Base-by-base conservation (phyloP, 1,140 invertebrate genomes). In the Meloidogyne floridensis region DNA sequence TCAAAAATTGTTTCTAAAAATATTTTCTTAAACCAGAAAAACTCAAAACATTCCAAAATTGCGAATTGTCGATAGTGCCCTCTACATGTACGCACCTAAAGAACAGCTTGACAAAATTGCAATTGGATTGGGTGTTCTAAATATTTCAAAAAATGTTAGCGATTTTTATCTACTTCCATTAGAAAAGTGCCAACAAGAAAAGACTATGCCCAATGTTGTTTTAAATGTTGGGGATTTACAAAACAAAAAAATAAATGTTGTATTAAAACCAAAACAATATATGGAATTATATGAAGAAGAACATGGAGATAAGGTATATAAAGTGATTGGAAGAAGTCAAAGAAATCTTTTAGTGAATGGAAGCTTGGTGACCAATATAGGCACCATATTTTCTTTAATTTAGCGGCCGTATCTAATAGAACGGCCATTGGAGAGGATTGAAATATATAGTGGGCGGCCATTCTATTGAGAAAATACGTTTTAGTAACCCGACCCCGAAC, bases 281-380 rank as follows among this genome's bases (percentile, higher is more conserved):
- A 65, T 65, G 59, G 59, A 65, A 65, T 65, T 65, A 65, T n/a
- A 65, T 65, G 59, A 65, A 65, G 59, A 65, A 65, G 59, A 65
- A 65, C 59, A 65, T 65, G 59, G 59, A 65, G 15, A 65, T 65
- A 15, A 65, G 15, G 59, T 65, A 65, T n/a, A 65, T 5, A 15
- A 32, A 32, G 32, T 32, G 32, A 59, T 47, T 47, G 47, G 4
- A 8, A 47, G 47, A 47, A 32, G 1, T 32, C 32, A 32, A 32
- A 32, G 32, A 47, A 6, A 47, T 47, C 7, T 47, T 47, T 47
- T 4, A 47, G 47, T 47, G 4, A 47, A 4, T 6, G 47, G 47
- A 8, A 32, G 32, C 32, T 32, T 32, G 32, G 32, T 32, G 32
- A 32, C 32, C 32, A 47, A 47, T 47, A 47, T 47, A 32, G 1